Percentiles rank a stretch among this genome's conserved stretches.
phyloP scores from a whole-genome alignment of 2,797 vertebrate genomes.

The Micropoecilia bifurca region DNA sequence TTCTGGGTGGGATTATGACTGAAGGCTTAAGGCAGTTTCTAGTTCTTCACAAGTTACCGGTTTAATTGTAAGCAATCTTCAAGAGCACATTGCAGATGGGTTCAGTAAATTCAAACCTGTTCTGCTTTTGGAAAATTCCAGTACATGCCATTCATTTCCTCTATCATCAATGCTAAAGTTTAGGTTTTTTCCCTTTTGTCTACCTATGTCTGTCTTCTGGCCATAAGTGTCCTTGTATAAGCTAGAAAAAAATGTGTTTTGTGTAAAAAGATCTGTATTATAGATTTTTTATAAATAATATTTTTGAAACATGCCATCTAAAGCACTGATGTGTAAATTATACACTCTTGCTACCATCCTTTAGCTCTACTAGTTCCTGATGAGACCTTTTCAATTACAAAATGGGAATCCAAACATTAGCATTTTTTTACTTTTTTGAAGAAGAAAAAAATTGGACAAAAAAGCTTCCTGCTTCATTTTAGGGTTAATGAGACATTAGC shows the following conservation, averaged over 20 bases:
- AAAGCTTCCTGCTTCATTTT: slow-evolving; percentile 36
- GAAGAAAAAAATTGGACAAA: slow-evolving; percentile 37
- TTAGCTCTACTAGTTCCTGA: slow-evolving; percentile 71
- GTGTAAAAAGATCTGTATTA: slow-evolving; percentile 70
- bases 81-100: slow-evolving; percentile 67
- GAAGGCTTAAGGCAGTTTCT: slow-evolving; percentile 20
- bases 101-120: slow-evolving; percentile 20
- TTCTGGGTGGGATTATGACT: slow-evolving; percentile 19
- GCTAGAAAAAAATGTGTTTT: slow-evolving; percentile 69
- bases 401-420: slow-evolving; percentile 38
- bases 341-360: slow-evolving; percentile 69
- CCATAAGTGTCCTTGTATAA: slow-evolving; percentile 85
- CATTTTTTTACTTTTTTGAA: slow-evolving; percentile 49
- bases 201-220: slow-evolving; percentile 70
- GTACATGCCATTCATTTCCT: slow-evolving; percentile 25
- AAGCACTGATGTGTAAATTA: slow-evolving; percentile 78
- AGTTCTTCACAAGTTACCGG: slow-evolving; percentile 8
- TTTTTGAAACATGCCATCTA: slow-evolving; percentile 82
- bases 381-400: slow-evolving; percentile 53
- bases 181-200: slow-evolving; percentile 28
- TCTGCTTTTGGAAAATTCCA: slow-evolving; percentile 29
- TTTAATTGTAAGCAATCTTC: slow-evolving; percentile 36
- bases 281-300: slow-evolving; percentile 80
- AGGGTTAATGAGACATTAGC: slow-evolving; percentile 37
- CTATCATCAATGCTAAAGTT: slow-evolving; percentile 29